Conservation (phyloP, 1,140 invertebrate genomes). For the Polypedilum pembai region DNA sequence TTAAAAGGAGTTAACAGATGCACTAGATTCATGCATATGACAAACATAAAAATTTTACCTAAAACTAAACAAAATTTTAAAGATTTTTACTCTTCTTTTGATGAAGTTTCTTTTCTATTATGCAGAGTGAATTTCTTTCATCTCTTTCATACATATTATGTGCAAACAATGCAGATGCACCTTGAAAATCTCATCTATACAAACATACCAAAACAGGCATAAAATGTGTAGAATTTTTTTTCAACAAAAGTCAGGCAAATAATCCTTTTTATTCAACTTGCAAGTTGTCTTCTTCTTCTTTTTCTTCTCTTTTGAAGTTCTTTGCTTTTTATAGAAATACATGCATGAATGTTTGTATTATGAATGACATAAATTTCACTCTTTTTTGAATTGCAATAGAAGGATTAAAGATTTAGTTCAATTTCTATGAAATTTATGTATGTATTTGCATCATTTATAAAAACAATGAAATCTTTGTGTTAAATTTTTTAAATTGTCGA, state of each 20-base stretch:
- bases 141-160: neutral
- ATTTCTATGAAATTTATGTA: no score
- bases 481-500: no score
- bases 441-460: no score
- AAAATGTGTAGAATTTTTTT: neutral
- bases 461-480: no score
- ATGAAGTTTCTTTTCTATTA: neutral
- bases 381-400: neutral
- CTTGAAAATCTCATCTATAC: neutral
- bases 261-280: neutral
- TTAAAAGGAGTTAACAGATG: constrained; percentile 10
- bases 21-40: constrained; percentile 20
- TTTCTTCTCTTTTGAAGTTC: neutral
- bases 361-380: neutral
- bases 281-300: neutral
- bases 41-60: neutral
- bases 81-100: neutral
- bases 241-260: constrained; percentile 12
- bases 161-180: constrained; percentile 11
- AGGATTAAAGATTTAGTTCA: no score
- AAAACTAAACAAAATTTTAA: neutral
- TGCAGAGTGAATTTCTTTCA: neutral
- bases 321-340: neutral
- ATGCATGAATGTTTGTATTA: neutral
- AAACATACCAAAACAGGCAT: neutral